Base-by-base conservation (phyloP, 1,140 invertebrate genomes). In the Gryon sp. region DNA sequence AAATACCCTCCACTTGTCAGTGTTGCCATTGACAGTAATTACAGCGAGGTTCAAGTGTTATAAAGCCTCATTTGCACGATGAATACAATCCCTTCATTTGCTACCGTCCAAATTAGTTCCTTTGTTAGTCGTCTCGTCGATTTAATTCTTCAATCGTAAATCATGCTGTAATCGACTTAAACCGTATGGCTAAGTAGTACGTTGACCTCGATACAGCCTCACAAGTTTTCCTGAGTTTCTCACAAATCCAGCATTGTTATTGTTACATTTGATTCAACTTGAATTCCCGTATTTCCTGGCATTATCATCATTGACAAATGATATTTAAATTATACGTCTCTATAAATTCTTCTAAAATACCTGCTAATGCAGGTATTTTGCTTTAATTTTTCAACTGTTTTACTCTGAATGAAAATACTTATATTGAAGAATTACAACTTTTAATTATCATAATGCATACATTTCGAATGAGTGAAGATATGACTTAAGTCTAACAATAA, bases 271-370 rank as follows among this genome's bases (percentile, higher is more conserved):
- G 24, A 53, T 32, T 74, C 62, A 55, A 75, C 48, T 48, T 40
- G 38, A 62, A 60, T 68, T 15, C 7, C 26, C 24, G 30, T 8
- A 9, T 19, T 36, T 50, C 46, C 12, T 4, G 4, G 30, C 28
- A 46, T 1, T 28, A 18, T 32, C 9, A 20, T 46, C 36, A 46
- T 57, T 14, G 34, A n/a, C 2, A 8, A 28, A 7, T 19, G 24
- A 45, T 38, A 30, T 46, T 8, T 20, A 41, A 41, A 18, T 59
- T 50, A 62, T 77, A 81, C 76, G 79, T 81, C 74, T 81, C 8
- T n/a, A n/a, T n/a, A n/a, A n/a, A n/a, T n/a, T n/a, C n/a, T n/a
- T n/a, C n/a, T n/a, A n/a, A n/a, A n/a, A n/a, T n/a, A n/a, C n/a
- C n/a, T n/a, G n/a, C n/a, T n/a, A n/a, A n/a, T n/a, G n/a, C n/a